Evolutionary conservation across 2,797 vertebrate species (phyloP), one percentile per base, ranked within the genome.

Genomic region (Oreonectes daqikongensis): DNA sequence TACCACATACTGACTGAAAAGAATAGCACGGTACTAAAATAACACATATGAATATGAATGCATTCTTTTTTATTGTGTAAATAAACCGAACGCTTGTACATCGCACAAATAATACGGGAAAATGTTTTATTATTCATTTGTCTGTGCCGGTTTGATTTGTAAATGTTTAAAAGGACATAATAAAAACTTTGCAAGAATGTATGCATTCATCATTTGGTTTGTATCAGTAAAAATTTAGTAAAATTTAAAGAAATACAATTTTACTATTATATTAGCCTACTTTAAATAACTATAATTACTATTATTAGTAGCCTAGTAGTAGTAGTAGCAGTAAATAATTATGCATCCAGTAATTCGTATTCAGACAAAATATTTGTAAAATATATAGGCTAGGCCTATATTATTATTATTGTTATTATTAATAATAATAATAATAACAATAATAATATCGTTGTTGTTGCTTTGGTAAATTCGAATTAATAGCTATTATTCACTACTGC

Each of bases 121-220:
- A 14, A n/a, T 4, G 2, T 52, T 50, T 52, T 64, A 14, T 48
- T 61, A 53, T 22, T 66, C 15, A 59, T 42, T 59, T 20, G 28
- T 46, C 44, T 71, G 4, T 50, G 53, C 55, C 32, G 42, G 52
- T 65, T 66, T 77, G 55, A 80, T 57, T 28, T 80, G 75, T 73
- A 75, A 61, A 42, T 67, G 40, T 83, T 30, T 63, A 78, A n/a
- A n/a, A n/a, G n/a, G n/a, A n/a, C n/a, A 72, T 12, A 83, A 83
- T 83, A 83, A 83, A 83, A 30, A 35, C 11, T 48, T 69, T 67
- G 26, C n/a, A 46, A 79, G 22, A 35, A 63, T 42, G 46, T 42
- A 42, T 57, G 18, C 17, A 44, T 46, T 77, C 15, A 77, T 66
- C 12, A 46, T 59, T 32, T 71, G 40, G 3, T 71, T 78, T 70